A percentile compares a stretch with the other conserved stretches of the same genome.
phyloP scores from a whole-genome alignment of 2,797 vertebrate genomes.

The Florisuga fusca region DNA sequence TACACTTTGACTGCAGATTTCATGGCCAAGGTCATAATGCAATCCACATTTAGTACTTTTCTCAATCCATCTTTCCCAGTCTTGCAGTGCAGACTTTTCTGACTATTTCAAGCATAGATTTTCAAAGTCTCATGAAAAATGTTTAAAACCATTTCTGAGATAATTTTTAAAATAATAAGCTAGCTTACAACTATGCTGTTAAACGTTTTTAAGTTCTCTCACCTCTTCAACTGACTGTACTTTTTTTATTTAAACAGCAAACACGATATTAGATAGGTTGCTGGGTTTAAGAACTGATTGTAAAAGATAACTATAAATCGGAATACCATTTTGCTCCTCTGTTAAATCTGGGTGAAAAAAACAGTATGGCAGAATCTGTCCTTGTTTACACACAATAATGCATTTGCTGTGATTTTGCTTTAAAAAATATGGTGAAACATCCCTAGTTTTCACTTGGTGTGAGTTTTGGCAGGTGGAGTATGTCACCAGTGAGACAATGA shows the following conservation, averaged over 20 bases:
- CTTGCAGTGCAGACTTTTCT: not conserved
- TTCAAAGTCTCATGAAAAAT: not conserved
- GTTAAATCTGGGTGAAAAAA: not conserved
- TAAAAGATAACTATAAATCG: not conserved
- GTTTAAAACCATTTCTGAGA: not conserved
- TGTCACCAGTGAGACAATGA: not conserved
- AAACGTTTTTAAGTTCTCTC: not conserved
- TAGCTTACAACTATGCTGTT: not conserved
- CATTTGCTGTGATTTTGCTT: slow-evolving; percentile 14
- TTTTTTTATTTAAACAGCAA: not conserved
- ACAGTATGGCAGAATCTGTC: not conserved
- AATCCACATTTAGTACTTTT: not conserved
- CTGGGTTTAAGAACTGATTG: not conserved
- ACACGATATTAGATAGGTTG: not conserved
- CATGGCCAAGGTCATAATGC: not conserved
- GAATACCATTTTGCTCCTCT: not conserved
- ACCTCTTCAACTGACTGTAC: not conserved
- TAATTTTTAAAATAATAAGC: not conserved
- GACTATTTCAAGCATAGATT: not conserved
- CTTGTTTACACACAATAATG: not conserved
- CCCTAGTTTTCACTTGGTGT: not conserved
- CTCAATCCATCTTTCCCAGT: not conserved
- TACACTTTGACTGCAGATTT: not conserved
- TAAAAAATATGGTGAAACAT: not conserved
- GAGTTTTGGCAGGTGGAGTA: not conserved